Conservation (phyloP, 2,888 invertebrate species). For the Pyrocoelia pectoralis region DNA sequence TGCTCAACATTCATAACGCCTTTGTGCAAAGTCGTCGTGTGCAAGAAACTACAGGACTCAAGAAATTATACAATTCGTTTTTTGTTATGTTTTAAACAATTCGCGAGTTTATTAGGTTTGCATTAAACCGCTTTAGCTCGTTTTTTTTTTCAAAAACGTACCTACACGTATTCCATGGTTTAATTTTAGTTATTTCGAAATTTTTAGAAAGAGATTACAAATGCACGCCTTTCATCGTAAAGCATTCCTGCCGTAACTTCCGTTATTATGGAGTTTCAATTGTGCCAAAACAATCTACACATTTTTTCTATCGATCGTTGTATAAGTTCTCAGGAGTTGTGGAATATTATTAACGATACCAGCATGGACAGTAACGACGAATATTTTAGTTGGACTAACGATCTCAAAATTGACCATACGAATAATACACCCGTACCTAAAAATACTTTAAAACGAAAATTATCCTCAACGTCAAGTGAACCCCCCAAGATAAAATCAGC, state of each 20-base stretch:
- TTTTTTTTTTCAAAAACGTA: constrained; percentile 27
- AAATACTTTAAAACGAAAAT: constrained; percentile 45
- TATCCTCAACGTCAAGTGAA: constrained; percentile 32
- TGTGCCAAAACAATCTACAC: constrained; percentile 50
- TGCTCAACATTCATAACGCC: constrained; percentile 77
- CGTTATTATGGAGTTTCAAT: constrained; percentile 59
- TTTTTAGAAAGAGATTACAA: constrained; percentile 15
- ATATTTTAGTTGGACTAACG: constrained; percentile 57
- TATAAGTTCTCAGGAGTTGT: constrained; percentile 50
- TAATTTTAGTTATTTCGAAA: constrained; percentile 32
- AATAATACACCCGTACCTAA: constrained; percentile 29
- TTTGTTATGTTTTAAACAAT: constrained; percentile 82
- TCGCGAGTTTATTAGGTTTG: constrained; percentile 35
- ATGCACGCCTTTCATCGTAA: constrained; percentile 14
- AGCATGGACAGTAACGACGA: constrained; percentile 56
- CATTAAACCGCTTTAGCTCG: constrained; percentile 35
- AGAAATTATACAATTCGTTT: constrained; percentile 87
- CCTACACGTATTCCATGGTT: constrained; percentile 17
- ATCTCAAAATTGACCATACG: constrained; percentile 51
- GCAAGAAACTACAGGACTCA: constrained; percentile 84
- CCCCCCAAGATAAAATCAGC: constrained; percentile 38
- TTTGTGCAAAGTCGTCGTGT: constrained; percentile 83
- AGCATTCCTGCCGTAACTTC: constrained; percentile 18
- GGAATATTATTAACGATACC: constrained; percentile 52
- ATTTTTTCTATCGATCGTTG: constrained; percentile 50